A percentile compares a stretch with the other conserved stretches of the same genome.
These are phyloP conservation scores for Drepana arcuata DNA, from an alignment of 1,140 invertebrate genomes.

Conservation along the genomic window DNA sequence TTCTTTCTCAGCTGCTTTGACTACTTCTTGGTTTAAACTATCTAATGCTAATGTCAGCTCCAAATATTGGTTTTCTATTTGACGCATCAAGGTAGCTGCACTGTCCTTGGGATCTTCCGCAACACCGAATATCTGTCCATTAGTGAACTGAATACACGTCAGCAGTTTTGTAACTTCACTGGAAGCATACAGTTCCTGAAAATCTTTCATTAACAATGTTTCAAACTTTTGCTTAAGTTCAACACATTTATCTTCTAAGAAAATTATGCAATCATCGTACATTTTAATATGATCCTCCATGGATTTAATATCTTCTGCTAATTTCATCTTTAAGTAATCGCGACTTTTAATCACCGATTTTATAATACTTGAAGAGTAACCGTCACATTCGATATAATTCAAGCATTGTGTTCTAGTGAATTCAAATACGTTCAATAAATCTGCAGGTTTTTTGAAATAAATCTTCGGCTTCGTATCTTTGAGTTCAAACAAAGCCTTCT, in stretches of 20 bases:
- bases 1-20: conserved; percentile 18
- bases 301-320: conserved; percentile 9
- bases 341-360: conserved; percentile 6
- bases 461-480: conserved; percentile 5
- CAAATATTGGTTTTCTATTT: conserved; percentile 18
- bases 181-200: conserved; percentile 18
- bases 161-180: conserved; percentile 21
- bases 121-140: conserved; percentile 11
- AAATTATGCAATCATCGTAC: conserved; percentile 11
- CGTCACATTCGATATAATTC: conserved; percentile 22
- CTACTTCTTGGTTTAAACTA: conserved; percentile 15
- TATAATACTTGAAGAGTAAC: conserved; percentile 8
- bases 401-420: conserved; percentile 18
- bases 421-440: conserved; percentile 15
- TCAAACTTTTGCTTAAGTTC: conserved; percentile 15
- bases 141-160: conserved; percentile 20
- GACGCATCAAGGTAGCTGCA: conserved; percentile 7
- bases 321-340: conserved; percentile 8
- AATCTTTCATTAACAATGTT: conserved; percentile 12
- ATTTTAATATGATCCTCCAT: conserved; percentile 7
- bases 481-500: too few species aligned
- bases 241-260: conserved; percentile 13
- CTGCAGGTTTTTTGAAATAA: conserved; percentile 20
- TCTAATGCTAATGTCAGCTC: conserved; percentile 14
- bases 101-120: conserved; percentile 20